These are phyloP conservation scores for Trachymyrmex cornetzi DNA, from an alignment of 1,140 invertebrate species.

Conservation along the genomic window DNA sequence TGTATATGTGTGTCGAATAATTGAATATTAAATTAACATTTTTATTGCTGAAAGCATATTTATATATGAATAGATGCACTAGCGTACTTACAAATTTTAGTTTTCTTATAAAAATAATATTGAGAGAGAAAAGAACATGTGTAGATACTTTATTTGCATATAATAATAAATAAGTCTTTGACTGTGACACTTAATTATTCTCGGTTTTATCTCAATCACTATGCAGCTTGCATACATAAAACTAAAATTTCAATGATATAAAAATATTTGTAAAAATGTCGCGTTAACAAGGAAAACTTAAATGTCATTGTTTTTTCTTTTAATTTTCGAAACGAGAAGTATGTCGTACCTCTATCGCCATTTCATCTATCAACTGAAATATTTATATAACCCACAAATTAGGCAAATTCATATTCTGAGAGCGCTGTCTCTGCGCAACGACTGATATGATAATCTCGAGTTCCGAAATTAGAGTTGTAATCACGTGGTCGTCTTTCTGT, in stretches of 20 bases:
- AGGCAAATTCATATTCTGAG: conserved; percentile 1
- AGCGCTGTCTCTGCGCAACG: neutral
- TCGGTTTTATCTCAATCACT: neutral
- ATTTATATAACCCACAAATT: conserved; percentile 35
- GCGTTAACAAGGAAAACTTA: neutral
- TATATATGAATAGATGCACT: too few relatives aligned
- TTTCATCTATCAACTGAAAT: neutral
- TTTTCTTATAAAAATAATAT: too few relatives aligned
- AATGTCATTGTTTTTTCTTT: neutral
- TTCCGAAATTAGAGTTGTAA: conserved; percentile 42
- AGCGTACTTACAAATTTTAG: too few relatives aligned
- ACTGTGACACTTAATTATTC: neutral
- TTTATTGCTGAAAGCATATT: neutral
- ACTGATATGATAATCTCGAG: conserved; percentile 35
- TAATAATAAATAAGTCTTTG: neutral
- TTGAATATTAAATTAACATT: neutral
- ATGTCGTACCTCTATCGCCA: neutral
- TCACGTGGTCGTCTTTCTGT: neutral
- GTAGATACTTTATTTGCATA: neutral
- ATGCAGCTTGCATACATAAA: neutral
- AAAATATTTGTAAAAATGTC: neutral
- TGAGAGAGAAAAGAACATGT: neutral
- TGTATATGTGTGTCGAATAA: neutral
- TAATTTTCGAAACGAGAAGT: neutral
- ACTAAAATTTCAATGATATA: neutral